Base-by-base conservation (phyloP, 2,797 vertebrate genomes). In the Pseudotriccus pelzelni region DNA sequence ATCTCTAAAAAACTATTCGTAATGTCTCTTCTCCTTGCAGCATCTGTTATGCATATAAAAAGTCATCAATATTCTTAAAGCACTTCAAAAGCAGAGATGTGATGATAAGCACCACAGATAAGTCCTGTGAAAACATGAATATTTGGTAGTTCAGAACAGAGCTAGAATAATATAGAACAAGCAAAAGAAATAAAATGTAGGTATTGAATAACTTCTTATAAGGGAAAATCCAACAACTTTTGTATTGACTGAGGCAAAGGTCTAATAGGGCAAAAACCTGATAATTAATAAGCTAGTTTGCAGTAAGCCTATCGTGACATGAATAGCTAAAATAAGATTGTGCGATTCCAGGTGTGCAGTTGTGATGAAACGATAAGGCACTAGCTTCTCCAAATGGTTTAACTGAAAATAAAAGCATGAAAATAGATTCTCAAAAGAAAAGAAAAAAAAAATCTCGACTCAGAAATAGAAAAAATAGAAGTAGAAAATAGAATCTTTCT, bases 91-190 rank as follows among this genome's bases (percentile, higher is more conserved):
- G 7, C 20, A 70, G 16, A 36, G 19, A 34, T 56, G 28, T 9
- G 7, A 23, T 53, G n/a, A 67, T 19, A 5, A 69, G 8, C 19
- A 74, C 14, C 32, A 62, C 18, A 69, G 17, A 36, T 10, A 73
- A 73, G 3, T 76, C 21, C 10, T 44, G 20, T 69, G 21, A 66
- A 39, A 83, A 62, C 5, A 14, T 6, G 4, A 53, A 5, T 32
- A 64, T 72, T 5, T 50, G 22, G 16, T 39, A 73, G 22, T 32
- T 66, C 44, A 74, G n/a, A 81, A 41, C 4, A 53, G 13, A 82
- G 18, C 4, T 49, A 73, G 34, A 83, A 60, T 43, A 80, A 47
- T 21, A 36, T 0, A 0, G 10, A 3, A 1, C 43, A 64, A 59
- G 10, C 3, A 68, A 79, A 64, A 16, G 62, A 55, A 44, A 37